These are phyloP conservation scores for Labrus mixtus DNA, from an alignment of 2,113 vertebrate genomes.

Conservation along the genomic window DNA sequence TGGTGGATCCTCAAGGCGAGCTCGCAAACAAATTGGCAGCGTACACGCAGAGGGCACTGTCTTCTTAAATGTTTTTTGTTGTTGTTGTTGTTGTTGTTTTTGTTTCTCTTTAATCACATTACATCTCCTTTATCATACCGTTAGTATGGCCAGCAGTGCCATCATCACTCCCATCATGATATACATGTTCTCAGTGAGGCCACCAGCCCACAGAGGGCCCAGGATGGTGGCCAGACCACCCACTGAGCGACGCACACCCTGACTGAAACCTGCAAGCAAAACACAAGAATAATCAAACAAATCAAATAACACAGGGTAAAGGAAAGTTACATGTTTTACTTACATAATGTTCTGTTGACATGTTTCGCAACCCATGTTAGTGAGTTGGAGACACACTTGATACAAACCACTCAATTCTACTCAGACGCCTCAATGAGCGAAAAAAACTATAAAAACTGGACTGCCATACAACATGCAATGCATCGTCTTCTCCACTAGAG, in stretches of 20 bases:
- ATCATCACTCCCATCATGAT: constrained; percentile 89
- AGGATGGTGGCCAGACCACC: constrained; percentile 89
- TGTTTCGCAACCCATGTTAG: not conserved
- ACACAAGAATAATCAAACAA: constrained; percentile 1
- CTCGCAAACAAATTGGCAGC: no score
- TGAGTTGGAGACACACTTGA: no score
- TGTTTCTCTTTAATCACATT: not conserved
- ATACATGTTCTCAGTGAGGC: constrained; percentile 84
- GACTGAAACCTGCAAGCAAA: constrained; percentile 83
- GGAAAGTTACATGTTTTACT: no score
- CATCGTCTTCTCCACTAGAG: constrained; percentile 7
- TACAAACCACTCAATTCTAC: no score
- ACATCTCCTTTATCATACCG: constrained; percentile 69
- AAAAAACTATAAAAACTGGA: not conserved
- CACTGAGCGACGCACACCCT: constrained; percentile 87
- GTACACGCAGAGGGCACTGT: no score
- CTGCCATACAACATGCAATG: not conserved
- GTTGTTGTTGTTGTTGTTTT: no score
- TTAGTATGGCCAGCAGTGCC: constrained; percentile 82
- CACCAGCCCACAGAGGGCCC: constrained; percentile 88
- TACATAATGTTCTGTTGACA: no score
- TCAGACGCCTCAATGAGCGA: fast-evolving
- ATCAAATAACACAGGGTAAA: not conserved
- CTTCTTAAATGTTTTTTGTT: no score
- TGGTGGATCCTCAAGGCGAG: no score